phyloP scores from a whole-genome alignment of 2,797 vertebrate species.

The Galago senegalensis region DNA sequence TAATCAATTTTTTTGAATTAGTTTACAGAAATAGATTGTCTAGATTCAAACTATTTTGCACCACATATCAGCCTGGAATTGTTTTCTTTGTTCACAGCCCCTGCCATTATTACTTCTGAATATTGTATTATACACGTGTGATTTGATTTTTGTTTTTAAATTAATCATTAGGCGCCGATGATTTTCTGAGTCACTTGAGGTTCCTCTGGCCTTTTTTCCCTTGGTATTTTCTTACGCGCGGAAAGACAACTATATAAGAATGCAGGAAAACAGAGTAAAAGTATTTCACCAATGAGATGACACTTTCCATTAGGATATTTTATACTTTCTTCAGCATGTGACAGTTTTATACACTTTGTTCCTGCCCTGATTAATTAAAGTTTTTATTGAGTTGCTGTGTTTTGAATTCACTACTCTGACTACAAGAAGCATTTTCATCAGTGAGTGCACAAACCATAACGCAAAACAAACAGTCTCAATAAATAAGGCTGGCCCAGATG shows the following conservation, averaged over 20 bases:
- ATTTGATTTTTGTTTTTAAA: background rate
- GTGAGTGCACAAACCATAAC: background rate
- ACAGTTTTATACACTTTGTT: conserved; percentile 71
- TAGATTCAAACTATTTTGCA: background rate
- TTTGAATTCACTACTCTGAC: conserved; percentile 59
- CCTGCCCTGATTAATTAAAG: conserved; percentile 77
- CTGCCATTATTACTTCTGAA: background rate
- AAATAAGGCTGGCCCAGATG: conserved; percentile 12
- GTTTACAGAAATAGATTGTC: background rate
- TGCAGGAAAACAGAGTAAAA: conserved; percentile 49
- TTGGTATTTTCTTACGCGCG: background rate
- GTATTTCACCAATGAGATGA: conserved; percentile 66
- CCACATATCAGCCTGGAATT: background rate
- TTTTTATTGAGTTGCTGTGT: conserved; percentile 75
- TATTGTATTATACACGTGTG: background rate
- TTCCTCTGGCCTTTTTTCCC: background rate
- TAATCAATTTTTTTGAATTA: background rate
- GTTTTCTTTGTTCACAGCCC: background rate
- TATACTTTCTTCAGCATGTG: conserved; percentile 60
- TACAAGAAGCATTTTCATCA: conserved; percentile 65
- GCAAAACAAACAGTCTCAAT: background rate
- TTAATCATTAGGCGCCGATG: background rate
- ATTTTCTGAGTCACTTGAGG: background rate
- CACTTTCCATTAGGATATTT: conserved; percentile 79
- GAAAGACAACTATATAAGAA: conserved; percentile 12